Base-by-base conservation (phyloP, 2,888 invertebrate genomes). In the Serripes groenlandicus region DNA sequence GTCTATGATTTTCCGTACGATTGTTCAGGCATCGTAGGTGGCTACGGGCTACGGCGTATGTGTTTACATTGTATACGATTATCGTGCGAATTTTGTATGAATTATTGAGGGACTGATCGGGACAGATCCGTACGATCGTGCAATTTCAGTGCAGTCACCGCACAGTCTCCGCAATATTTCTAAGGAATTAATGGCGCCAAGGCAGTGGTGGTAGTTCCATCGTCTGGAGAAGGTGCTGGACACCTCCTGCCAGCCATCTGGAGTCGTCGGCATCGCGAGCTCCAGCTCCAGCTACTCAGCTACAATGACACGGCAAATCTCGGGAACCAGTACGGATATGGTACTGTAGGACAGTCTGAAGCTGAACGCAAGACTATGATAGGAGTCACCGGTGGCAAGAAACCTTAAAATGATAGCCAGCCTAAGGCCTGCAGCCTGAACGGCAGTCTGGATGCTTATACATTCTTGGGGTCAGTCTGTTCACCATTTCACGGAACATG, bases 131-230 rank as follows among this genome's bases (percentile, higher is more conserved):
- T n/a, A n/a, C n/a, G n/a, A n/a, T n/a, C n/a, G n/a, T n/a, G n/a
- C n/a, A n/a, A n/a, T n/a, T n/a, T n/a, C n/a, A n/a, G n/a, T n/a
- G n/a, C n/a, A n/a, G n/a, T n/a, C n/a, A n/a, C n/a, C n/a, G n/a
- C n/a, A n/a, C n/a, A n/a, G 18, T 15, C 9, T 18, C 42, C 42
- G 9, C 42, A 42, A 18, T 9, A 42, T 42, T 15, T 15, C 42
- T 42, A 42, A 9, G 18, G 42, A 42, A 15, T 18, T n/a, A 5
- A 92, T 79, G 28, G 90, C 81, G 0, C 92, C 92, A 80, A 88
- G 86, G 28, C 90, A 85, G 82, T 94, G 93, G 75, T 92, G 93
- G 91, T 94, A 93, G 69, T 93, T 90, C 91, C 91, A 90, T 90
- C 54, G 77, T 78, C 88, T 35, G 21, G 58, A 34, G 60, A 90